Percentiles rank a stretch among this genome's conserved stretches.
Evolutionary conservation across 92 coral and sea anemone genomes (phyloP).

Genomic region (Virgularia gustaviana): DNA sequence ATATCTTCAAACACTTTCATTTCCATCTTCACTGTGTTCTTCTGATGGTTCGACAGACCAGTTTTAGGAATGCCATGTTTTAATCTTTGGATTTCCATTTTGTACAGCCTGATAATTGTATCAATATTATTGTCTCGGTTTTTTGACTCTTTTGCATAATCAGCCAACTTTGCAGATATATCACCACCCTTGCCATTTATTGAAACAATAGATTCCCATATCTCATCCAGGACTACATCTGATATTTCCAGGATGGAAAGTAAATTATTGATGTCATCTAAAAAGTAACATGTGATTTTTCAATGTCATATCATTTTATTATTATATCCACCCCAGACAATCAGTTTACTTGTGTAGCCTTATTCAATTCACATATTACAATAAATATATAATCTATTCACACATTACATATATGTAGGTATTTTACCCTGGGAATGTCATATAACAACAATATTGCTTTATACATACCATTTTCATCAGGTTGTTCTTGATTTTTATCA

Average conservation of each 20-base stretch:
- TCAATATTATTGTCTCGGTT: slow-evolving; percentile 7
- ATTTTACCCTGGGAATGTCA: no score
- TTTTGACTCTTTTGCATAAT: slow-evolving; percentile 14
- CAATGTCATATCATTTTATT: background rate
- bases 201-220: slow-evolving; percentile 32
- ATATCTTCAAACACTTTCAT: slow-evolving; percentile 44
- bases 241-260: slow-evolving; percentile 13
- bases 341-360: background rate
- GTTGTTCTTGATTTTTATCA: slow-evolving; percentile 1
- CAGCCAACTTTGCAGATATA: slow-evolving; percentile 11
- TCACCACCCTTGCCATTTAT: slow-evolving; percentile 28
- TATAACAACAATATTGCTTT: background rate
- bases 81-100: slow-evolving; percentile 13
- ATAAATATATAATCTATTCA: no score
- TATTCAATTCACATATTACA: background rate
- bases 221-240: slow-evolving; percentile 26
- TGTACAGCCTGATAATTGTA: slow-evolving; percentile 1
- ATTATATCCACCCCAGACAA: background rate
- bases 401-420: no score
- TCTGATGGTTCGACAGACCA: slow-evolving; percentile 23
- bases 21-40: slow-evolving; percentile 19
- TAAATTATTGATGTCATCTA: slow-evolving; percentile 14
- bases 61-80: slow-evolving; percentile 6
- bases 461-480: slow-evolving; percentile 20
- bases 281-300: background rate